A percentile compares a stretch with the other conserved stretches of the same genome.
Conservation (phyloP, 30 jellyfish, hydroid and myxozoan genomes). For the Pseudorhiza aurosa region DNA sequence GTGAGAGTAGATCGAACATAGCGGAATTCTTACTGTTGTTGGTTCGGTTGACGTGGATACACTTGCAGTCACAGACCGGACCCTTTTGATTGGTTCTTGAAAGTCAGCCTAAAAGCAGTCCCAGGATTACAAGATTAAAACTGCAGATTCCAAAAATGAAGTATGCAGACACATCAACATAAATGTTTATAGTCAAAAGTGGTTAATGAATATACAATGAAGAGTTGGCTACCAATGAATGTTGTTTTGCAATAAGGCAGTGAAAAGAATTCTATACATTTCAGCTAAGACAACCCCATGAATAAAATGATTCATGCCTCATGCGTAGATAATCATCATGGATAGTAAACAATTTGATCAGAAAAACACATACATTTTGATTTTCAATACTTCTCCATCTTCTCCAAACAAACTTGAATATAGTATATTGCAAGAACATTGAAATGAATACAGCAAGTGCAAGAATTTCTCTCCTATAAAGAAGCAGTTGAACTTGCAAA, state of each 20-base stretch:
- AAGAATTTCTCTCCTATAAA: slow-evolving; percentile 82
- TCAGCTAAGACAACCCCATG: too few relatives aligned
- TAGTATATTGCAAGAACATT: slow-evolving; percentile 45
- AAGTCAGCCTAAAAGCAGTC: neutral
- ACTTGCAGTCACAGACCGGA: slow-evolving; percentile 33
- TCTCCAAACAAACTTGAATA: slow-evolving; percentile 36
- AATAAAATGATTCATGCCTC: too few relatives aligned
- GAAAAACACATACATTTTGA: neutral
- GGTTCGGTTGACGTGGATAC: slow-evolving; percentile 73
- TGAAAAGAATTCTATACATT: too few relatives aligned
- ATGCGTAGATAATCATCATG: too few relatives aligned
- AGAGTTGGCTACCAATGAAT: too few relatives aligned
- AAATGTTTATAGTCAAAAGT: too few relatives aligned
- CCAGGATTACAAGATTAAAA: neutral
- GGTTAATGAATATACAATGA: too few relatives aligned
- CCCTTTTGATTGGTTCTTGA: slow-evolving; percentile 27
- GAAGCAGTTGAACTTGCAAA: neutral
- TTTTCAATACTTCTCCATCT: neutral
- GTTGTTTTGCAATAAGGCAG: too few relatives aligned
- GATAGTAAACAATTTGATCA: too few relatives aligned
- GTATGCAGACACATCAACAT: too few relatives aligned
- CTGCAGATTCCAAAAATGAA: neutral
- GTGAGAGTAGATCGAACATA: too few relatives aligned
- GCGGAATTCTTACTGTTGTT: slow-evolving; percentile 21
- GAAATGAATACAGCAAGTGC: slow-evolving; percentile 74